Percentiles rank a stretch among this genome's conserved stretches.
These are phyloP conservation scores for Malaclemys terrapin DNA, from an alignment of 2,113 vertebrate genomes.

Conservation along the genomic window DNA sequence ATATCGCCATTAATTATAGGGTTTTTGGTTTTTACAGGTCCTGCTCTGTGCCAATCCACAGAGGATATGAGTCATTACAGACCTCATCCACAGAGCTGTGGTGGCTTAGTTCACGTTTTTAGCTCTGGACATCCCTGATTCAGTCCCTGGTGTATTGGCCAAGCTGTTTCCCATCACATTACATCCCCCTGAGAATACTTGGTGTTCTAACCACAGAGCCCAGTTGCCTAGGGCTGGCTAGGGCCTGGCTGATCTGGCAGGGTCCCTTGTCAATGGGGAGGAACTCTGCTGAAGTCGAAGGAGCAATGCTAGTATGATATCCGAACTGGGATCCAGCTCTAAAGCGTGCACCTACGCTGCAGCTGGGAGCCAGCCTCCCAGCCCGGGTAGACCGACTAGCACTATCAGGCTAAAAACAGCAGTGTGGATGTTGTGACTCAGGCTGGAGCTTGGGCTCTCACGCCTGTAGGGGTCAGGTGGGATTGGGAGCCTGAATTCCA, in stretches of 20 bases:
- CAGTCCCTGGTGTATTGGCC: neutral
- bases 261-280: neutral
- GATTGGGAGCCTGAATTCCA: neutral
- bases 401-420: neutral
- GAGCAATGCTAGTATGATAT: too few relatives aligned
- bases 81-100: neutral
- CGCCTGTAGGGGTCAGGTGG: neutral
- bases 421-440: neutral
- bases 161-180: neutral
- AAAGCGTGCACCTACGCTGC: too few relatives aligned
- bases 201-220: neutral
- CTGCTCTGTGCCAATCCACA: neutral
- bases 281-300: neutral
- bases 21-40: neutral
- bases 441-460: neutral
- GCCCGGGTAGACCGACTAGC: neutral
- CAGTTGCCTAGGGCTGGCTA: neutral
- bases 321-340: accelerated
- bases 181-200: accelerated
- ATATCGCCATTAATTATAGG: too few relatives aligned
- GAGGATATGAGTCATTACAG: neutral
- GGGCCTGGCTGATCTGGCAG: neutral
- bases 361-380: too few relatives aligned
- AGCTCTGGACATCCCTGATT: neutral
- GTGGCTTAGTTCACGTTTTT: neutral